phyloP scores from a whole-genome alignment of 2,113 vertebrate genomes.

The Elephantulus edwardii region DNA sequence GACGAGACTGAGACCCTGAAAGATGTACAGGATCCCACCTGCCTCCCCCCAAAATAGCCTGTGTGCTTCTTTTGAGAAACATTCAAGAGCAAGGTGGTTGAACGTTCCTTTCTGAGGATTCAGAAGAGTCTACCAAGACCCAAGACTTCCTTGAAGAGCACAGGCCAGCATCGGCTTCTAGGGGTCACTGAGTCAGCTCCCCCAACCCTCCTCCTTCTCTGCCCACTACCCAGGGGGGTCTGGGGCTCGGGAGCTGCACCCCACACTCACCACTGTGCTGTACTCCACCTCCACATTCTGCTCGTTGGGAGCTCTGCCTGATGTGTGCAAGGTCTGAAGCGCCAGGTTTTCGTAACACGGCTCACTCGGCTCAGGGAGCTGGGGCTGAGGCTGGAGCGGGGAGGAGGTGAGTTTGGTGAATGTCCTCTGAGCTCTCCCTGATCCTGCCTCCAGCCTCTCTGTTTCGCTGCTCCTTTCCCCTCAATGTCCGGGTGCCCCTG shows the following conservation, averaged over 20 bases:
- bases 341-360: constrained; percentile 50
- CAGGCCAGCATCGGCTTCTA: background rate
- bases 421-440: background rate
- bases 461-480: background rate
- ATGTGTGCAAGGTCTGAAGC: background rate
- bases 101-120: background rate
- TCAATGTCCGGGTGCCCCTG: rapidly evolving
- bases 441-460: background rate
- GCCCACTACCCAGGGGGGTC: background rate
- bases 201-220: background rate
- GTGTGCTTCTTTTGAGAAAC: too few species aligned
- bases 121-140: background rate
- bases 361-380: background rate
- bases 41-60: background rate
- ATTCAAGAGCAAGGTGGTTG: background rate
- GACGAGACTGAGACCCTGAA: background rate
- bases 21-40: background rate
- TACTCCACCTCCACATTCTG: background rate
- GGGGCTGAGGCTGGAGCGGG: background rate
- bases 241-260: background rate
- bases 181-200: background rate
- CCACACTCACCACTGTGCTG: constrained; percentile 43
- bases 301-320: rapidly evolving
- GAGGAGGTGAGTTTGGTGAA: background rate
- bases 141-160: background rate